Base-by-base conservation (phyloP, 2,113 vertebrate genomes). In the Trachemys scripta region DNA sequence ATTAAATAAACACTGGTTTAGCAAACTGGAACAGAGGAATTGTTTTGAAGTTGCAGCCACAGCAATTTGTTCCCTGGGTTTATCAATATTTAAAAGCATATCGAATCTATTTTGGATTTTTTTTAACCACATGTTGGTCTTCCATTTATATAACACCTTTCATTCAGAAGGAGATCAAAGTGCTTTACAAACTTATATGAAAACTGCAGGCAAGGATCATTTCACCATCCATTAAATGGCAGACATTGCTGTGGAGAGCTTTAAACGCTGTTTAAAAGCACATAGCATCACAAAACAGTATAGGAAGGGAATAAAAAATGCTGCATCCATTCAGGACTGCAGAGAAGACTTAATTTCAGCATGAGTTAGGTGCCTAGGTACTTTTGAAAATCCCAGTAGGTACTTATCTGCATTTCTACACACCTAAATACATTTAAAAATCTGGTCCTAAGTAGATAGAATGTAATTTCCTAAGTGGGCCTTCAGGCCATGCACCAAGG, bases 1-100 rank as follows among this genome's bases (percentile, higher is more conserved):
- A 91, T 90, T 96, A 86, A 98, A 93, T 90, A 96, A 95, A 97
- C 96, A 94, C 92, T 93, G 82, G 97, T 96, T 97, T 97, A 98
- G 95, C 92, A 98, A 98, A 97, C 75, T 92, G 51, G 95, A 97
- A 97, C 79, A 75, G 86, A 90, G 87, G 82, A 91, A 92, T 93
- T 97, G 94, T 96, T 97, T 97, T 97, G 93, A 95, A 98, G 49
- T 50, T 96, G 97, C 96, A 94, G 10, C 85, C 4, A 0, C 82
- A 96, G 86, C 57, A 95, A 31, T 95, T 87, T 89, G 89, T 93
- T 92, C 87, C 88, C 31, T 1, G 8, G 54, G 29, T 90, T 97
- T 96, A 94, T 97, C 95, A 96, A 85, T 95, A 97, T 96, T 97
- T 94, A 96, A 51, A 96, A 93, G 88, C 51, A 35, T 16, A 12